Evolutionary conservation across 2,888 invertebrate species (phyloP).

Genomic region (Subacronicta megacephala): DNA sequence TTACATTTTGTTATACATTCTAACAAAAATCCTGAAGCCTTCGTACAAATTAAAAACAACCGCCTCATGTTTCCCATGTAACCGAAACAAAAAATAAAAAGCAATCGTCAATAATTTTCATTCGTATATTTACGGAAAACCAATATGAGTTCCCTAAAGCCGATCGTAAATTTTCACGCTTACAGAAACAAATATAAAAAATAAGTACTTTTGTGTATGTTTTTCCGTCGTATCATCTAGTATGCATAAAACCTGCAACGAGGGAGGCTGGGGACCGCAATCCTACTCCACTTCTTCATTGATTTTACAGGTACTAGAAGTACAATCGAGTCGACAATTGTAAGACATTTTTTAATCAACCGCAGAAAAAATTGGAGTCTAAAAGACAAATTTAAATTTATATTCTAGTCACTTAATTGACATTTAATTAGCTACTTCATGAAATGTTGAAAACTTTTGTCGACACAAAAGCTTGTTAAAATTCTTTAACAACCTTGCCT

Average conservation of each 20-base stretch:
- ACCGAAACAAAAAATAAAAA: constrained; percentile 52
- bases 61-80: constrained; percentile 39
- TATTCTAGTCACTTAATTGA: not conserved
- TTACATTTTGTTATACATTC: too few species aligned
- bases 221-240: constrained; percentile 58
- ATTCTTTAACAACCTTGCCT: too few species aligned
- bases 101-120: constrained; percentile 60
- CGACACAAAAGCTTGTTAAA: not conserved
- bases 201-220: constrained; percentile 59
- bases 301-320: constrained; percentile 66
- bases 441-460: not conserved
- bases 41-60: constrained; percentile 55
- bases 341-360: constrained; percentile 18
- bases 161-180: constrained; percentile 60
- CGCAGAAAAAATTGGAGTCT: not conserved
- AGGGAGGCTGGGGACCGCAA: constrained; percentile 58
- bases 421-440: not conserved
- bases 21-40: constrained; percentile 37
- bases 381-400: not conserved
- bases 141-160: constrained; percentile 60
- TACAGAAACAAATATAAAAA: constrained; percentile 60
- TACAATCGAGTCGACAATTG: constrained; percentile 53
- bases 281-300: constrained; percentile 66
- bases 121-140: constrained; percentile 57
- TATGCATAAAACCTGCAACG: constrained; percentile 62